A percentile compares a stretch with the other conserved stretches of the same genome.
Conservation (phyloP, 2,797 vertebrate species). For the Phylloscopus collybita region DNA sequence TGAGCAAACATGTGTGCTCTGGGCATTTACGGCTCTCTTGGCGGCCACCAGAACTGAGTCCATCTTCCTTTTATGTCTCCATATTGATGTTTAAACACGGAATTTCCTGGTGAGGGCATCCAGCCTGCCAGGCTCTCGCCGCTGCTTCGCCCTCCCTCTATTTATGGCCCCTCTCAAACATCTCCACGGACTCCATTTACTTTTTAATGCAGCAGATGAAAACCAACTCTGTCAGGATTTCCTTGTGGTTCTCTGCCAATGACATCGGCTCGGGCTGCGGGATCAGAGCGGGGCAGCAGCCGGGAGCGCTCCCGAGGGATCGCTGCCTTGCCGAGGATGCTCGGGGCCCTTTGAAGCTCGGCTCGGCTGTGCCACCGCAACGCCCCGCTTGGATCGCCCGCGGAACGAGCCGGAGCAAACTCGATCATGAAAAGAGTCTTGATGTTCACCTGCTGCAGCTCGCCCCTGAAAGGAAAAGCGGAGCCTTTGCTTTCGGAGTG, state of each 20-base stretch:
- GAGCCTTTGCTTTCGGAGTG: background rate
- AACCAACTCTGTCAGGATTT: background rate
- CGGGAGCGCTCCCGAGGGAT: background rate
- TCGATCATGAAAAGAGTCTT: background rate
- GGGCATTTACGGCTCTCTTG: background rate
- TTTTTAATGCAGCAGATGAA: background rate
- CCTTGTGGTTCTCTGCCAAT: background rate
- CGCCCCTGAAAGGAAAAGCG: rapidly evolving
- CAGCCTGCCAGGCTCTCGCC: background rate
- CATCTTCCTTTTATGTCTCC: background rate
- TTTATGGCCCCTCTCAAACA: background rate
- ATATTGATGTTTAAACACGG: background rate
- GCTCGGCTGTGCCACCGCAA: background rate
- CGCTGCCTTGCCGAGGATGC: background rate
- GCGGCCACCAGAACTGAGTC: background rate
- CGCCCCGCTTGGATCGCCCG: background rate
- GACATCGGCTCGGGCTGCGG: background rate
- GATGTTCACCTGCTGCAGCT: background rate
- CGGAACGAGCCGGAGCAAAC: background rate
- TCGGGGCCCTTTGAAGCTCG: background rate
- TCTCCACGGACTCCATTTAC: background rate
- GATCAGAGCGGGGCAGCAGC: background rate
- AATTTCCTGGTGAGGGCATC: background rate
- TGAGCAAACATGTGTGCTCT: rapidly evolving
- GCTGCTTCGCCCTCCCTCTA: background rate